phyloP scores from a whole-genome alignment of 1,140 invertebrate genomes.

The Zeugodacus cucurbitae region DNA sequence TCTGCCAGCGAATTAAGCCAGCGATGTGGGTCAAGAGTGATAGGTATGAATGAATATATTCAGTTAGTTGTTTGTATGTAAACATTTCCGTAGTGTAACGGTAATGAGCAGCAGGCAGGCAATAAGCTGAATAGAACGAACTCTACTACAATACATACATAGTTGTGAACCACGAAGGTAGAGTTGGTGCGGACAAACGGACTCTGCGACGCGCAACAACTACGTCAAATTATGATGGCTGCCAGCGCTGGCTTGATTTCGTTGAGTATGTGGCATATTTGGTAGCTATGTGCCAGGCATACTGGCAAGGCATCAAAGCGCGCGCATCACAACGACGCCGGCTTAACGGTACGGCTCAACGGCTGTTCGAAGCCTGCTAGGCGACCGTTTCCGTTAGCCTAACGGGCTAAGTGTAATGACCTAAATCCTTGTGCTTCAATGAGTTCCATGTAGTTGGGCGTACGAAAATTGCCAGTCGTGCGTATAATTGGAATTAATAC shows the following conservation, averaged over 20 bases:
- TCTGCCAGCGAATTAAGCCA: background rate
- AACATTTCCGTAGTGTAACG: background rate
- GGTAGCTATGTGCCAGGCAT: background rate
- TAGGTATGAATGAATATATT: background rate
- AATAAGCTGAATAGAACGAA: background rate
- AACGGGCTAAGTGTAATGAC: background rate
- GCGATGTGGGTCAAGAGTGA: background rate
- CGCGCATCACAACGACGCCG: background rate
- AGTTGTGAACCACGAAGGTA: background rate
- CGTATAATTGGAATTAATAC: constrained; percentile 44
- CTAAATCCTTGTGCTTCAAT: constrained; percentile 38
- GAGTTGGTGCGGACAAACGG: background rate
- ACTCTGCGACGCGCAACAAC: too few species aligned
- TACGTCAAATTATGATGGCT: background rate
- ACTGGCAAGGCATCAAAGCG: background rate
- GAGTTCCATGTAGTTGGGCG: constrained; percentile 6
- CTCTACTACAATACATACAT: background rate
- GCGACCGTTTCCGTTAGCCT: background rate
- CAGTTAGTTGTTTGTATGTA: background rate
- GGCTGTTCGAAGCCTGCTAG: background rate
- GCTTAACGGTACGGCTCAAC: background rate
- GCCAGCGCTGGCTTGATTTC: background rate
- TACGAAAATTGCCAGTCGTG: constrained; percentile 37
- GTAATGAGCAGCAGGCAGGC: background rate
- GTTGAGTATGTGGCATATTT: background rate